phyloP scores from a whole-genome alignment of 2,888 invertebrate genomes.

The Gonocerus acuteangulatus region DNA sequence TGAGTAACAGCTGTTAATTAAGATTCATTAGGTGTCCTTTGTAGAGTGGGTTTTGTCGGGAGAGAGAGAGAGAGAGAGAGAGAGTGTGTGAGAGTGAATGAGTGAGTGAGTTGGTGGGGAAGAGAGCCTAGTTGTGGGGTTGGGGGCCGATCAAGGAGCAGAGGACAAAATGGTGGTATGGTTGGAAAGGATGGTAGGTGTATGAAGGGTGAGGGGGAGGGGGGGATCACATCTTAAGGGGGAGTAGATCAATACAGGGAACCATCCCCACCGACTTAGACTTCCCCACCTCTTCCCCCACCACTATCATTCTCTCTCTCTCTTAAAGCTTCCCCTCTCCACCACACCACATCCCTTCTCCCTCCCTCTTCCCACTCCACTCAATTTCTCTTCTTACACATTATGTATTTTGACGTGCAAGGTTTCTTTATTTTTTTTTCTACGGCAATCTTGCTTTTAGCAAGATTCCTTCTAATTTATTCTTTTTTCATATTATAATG shows the following conservation, averaged over 20 bases:
- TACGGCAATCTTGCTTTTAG: no score
- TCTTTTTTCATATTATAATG: no score
- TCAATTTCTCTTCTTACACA: no score
- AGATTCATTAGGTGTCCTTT: constrained; percentile 18
- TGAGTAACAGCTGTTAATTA: constrained; percentile 12
- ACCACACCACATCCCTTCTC: background rate
- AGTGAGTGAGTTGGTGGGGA: background rate
- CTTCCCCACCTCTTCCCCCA: constrained; percentile 1
- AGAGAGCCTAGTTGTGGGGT: background rate
- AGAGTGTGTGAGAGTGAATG: constrained; percentile 4
- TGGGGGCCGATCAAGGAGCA: background rate
- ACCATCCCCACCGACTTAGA: no score
- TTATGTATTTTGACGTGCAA: no score
- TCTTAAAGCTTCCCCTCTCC: background rate
- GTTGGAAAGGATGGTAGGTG: background rate
- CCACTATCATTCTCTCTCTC: constrained; percentile 11
- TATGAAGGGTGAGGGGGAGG: background rate
- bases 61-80: constrained; percentile 14
- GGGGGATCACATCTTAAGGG: no score
- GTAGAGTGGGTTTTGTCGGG: background rate
- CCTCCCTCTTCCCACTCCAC: background rate
- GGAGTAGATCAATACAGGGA: no score
- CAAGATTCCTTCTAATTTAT: no score
- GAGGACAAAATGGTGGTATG: background rate
- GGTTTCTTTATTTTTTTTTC: no score